These are phyloP conservation scores for Lytechinus pictus DNA, from an alignment of 35 echinoderm and acorn worm species.

Conservation along the genomic window DNA sequence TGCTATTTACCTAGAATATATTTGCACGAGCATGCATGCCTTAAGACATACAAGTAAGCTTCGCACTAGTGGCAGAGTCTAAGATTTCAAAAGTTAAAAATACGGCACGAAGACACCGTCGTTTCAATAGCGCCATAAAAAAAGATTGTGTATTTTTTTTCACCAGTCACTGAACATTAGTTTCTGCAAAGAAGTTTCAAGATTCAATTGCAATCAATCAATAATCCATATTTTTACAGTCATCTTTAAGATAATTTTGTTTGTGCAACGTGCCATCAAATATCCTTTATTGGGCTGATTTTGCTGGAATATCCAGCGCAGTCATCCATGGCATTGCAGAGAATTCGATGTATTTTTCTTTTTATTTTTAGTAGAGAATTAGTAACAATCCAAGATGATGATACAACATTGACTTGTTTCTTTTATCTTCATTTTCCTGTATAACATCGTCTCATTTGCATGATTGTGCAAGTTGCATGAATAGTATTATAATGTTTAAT, in stretches of 20 bases:
- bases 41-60: conserved; percentile 36
- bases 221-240: no score
- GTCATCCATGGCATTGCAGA: not conserved
- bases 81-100: not conserved
- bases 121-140: not conserved
- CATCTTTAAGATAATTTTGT: no score
- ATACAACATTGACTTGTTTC: not conserved
- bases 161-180: not conserved
- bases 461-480: conserved; percentile 16
- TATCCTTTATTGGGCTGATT: not conserved
- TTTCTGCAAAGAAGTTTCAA: not conserved
- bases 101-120: not conserved
- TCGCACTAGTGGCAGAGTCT: conserved; percentile 15
- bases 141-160: not conserved
- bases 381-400: not conserved
- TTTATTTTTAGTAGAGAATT: not conserved
- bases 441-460: not conserved
- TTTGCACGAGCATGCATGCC: conserved; percentile 41
- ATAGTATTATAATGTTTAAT: not conserved
- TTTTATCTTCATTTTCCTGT: conserved; percentile 24
- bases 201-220: not conserved
- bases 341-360: not conserved
- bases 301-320: not conserved
- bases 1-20: not conserved
- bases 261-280: not conserved